These are phyloP conservation scores for Halcyon leucocephala DNA, from an alignment of 2,797 vertebrate species.

Conservation along the genomic window DNA sequence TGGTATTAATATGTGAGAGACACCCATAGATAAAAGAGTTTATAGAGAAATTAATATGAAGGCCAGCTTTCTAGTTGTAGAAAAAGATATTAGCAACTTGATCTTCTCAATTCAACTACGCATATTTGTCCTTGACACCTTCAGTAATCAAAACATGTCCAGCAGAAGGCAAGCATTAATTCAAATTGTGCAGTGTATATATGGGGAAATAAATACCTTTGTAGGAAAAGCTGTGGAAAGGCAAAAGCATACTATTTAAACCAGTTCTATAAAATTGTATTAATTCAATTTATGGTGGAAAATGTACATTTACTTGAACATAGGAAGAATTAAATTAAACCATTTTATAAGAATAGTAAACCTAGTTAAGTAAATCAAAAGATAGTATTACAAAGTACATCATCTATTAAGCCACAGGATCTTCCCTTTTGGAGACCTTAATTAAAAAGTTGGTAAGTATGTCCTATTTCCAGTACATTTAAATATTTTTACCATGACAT, in stretches of 20 bases:
- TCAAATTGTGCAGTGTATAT: not conserved
- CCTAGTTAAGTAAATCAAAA: not conserved
- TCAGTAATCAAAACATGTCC: not conserved
- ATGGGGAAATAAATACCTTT: not conserved
- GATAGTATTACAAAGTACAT: not conserved
- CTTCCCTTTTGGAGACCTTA: not conserved
- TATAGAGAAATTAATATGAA: not conserved
- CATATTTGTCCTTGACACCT: not conserved
- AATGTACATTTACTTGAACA: not conserved
- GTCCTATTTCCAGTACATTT: not conserved
- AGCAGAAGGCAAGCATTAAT: not conserved
- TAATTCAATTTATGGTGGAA: not conserved
- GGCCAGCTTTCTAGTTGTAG: not conserved
- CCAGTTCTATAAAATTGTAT: not conserved
- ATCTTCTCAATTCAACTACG: not conserved
- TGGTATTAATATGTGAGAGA: not conserved
- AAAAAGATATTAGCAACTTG: not conserved
- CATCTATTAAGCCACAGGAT: not conserved
- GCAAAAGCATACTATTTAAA: not conserved
- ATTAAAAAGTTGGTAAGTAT: not conserved
- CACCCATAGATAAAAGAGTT: not conserved
- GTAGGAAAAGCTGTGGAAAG: not conserved
- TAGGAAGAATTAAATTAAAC: not conserved
- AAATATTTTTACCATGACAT: not conserved
- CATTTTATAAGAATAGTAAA: not conserved